Percentiles rank a stretch among this genome's conserved stretches.
Conservation (phyloP, 35 echinoderm and acorn worm genomes). For the Heliocidaris tuberculata region DNA sequence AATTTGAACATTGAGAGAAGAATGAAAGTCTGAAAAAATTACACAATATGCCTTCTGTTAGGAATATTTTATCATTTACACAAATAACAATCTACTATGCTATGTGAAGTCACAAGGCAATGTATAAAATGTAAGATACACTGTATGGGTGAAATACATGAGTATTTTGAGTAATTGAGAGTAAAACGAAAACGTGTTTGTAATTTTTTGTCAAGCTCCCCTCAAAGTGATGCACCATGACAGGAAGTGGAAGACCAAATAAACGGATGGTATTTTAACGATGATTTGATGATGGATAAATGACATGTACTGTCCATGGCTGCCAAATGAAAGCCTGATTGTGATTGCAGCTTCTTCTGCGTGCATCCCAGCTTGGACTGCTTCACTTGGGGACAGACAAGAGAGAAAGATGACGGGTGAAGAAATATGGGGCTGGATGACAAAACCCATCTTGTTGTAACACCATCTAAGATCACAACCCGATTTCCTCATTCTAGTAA, state of each 20-base stretch:
- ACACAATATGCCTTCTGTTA: neutral
- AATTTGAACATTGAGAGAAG: neutral
- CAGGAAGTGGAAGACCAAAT: slow-evolving; percentile 34
- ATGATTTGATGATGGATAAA: slow-evolving; percentile 43
- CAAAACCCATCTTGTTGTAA: slow-evolving; percentile 42
- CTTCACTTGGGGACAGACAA: neutral
- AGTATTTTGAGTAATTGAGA: neutral
- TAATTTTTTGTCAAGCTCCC: slow-evolving; percentile 10
- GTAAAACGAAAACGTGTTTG: neutral
- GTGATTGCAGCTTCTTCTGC: neutral
- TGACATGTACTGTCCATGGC: slow-evolving; percentile 1
- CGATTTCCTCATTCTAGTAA: neutral
- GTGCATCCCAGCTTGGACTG: neutral
- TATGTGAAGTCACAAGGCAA: neutral
- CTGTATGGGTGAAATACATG: neutral
- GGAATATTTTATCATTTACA: neutral
- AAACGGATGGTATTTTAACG: slow-evolving; percentile 33
- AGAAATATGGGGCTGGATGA: neutral
- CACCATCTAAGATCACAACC: neutral
- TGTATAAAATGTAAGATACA: neutral
- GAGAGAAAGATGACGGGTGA: neutral
- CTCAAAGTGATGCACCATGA: slow-evolving; percentile 25
- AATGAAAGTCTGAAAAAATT: neutral
- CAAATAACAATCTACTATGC: neutral
- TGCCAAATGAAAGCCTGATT: slow-evolving; percentile 24